phyloP scores from a whole-genome alignment of 2,113 vertebrate genomes.

The Isichthys henryi region DNA sequence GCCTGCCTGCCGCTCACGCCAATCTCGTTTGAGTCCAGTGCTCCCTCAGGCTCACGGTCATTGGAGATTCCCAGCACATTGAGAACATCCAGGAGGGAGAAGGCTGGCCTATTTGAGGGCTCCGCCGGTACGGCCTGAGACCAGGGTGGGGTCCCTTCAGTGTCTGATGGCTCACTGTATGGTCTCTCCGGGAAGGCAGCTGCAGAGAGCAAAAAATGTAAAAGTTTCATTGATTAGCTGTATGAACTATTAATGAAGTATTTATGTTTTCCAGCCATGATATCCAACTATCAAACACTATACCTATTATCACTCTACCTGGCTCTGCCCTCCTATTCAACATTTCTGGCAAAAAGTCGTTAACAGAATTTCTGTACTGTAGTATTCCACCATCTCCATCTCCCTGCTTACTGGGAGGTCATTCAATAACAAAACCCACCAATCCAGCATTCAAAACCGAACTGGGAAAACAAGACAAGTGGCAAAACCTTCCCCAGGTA shows the following conservation, averaged over 20 bases:
- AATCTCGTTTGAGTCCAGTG: slow-evolving; percentile 27
- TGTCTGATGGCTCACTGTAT: slow-evolving; percentile 31
- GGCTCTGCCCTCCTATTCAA: neutral
- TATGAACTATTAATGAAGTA: neutral
- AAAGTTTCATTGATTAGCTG: neutral
- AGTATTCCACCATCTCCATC: neutral
- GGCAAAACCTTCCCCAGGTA: neutral
- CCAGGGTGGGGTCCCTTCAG: slow-evolving; percentile 38
- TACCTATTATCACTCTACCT: neutral
- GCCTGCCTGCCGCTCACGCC: slow-evolving; percentile 19
- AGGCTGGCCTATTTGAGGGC: slow-evolving; percentile 31
- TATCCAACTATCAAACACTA: neutral
- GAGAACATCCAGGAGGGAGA: slow-evolving; percentile 49
- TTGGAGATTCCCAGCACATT: slow-evolving; percentile 38
- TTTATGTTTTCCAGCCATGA: neutral
- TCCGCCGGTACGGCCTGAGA: slow-evolving; percentile 1
- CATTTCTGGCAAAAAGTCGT: neutral
- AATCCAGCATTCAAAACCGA: neutral
- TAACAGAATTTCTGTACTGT: neutral
- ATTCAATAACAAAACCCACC: neutral
- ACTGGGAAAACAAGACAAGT: neutral
- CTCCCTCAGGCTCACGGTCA: slow-evolving; percentile 34
- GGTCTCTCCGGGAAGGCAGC: slow-evolving; percentile 46
- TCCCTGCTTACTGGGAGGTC: neutral
- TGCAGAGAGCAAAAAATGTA: slow-evolving; percentile 36